A percentile compares a stretch with the other conserved stretches of the same genome.
Evolutionary conservation across 2,797 vertebrate species (phyloP).

Genomic region (Molossus alvarezi): DNA sequence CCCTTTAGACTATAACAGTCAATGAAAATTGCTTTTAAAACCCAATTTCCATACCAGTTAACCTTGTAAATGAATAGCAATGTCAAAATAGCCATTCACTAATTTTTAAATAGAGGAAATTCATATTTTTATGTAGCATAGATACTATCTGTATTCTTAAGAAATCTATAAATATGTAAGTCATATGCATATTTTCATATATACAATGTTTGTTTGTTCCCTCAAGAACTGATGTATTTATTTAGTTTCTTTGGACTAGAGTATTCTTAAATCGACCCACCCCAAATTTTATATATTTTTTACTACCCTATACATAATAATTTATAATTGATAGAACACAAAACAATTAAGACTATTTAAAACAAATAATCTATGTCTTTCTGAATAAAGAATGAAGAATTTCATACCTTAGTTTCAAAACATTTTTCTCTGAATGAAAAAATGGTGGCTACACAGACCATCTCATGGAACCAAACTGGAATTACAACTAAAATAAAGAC

Average conservation of each 20-base stretch:
- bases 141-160: not conserved
- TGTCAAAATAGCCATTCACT: conserved; percentile 33
- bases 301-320: not conserved
- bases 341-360: not conserved
- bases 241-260: not conserved
- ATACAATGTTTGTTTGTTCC: conserved; percentile 29
- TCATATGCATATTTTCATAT: not conserved
- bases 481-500: no score
- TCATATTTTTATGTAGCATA: conserved; percentile 5
- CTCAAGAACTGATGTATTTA: not conserved
- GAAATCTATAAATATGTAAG: conserved; percentile 50
- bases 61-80: conserved; percentile 53
- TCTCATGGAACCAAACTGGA: no score
- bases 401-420: not conserved
- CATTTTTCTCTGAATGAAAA: not conserved
- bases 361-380: conserved; percentile 8
- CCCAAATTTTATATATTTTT: conserved; percentile 50
- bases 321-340: not conserved
- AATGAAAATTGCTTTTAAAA: conserved; percentile 65
- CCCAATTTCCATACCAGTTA: conserved; percentile 28
- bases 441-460: no score
- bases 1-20: conserved; percentile 28
- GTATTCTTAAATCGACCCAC: not conserved
- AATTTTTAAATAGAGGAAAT: conserved; percentile 53
- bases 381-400: not conserved